Evolutionary conservation across 2,888 invertebrate species (phyloP).

Genomic region (Acleris laterana): DNA sequence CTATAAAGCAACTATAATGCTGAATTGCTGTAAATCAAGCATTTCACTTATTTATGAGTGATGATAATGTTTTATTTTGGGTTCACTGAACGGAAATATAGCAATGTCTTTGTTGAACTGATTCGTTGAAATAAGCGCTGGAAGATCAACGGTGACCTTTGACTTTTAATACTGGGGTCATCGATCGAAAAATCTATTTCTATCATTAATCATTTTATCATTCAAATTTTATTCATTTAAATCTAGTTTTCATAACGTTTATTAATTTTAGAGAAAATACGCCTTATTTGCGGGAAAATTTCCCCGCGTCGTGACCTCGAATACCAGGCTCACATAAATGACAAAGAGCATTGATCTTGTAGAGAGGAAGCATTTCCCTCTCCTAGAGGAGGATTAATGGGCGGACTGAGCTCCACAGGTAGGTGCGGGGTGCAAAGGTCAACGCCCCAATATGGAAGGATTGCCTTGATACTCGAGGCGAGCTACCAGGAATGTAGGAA

Average conservation of each 20-base stretch:
- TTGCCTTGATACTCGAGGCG: slow-evolving; percentile 29
- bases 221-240: no score
- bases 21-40: no score
- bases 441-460: slow-evolving; percentile 36
- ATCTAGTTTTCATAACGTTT: not conserved
- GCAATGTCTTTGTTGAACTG: no score
- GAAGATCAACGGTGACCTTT: slow-evolving; percentile 2
- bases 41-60: no score
- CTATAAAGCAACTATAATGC: no score
- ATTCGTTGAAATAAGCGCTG: slow-evolving; percentile 7
- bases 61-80: no score
- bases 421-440: slow-evolving; percentile 32
- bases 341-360: slow-evolving; percentile 9
- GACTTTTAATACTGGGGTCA: not conserved
- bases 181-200: not conserved
- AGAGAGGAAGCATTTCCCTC: slow-evolving; percentile 3
- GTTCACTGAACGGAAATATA: not conserved
- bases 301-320: slow-evolving; percentile 63
- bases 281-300: slow-evolving; percentile 60
- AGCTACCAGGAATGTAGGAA: slow-evolving; percentile 18
- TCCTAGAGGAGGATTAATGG: slow-evolving; percentile 14
- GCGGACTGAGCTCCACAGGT: slow-evolving; percentile 25
- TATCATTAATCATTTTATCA: no score
- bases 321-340: slow-evolving; percentile 54
- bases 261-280: slow-evolving; percentile 6